Conservation (phyloP, 2,113 vertebrate genomes). For the Varanus komodoensis region DNA sequence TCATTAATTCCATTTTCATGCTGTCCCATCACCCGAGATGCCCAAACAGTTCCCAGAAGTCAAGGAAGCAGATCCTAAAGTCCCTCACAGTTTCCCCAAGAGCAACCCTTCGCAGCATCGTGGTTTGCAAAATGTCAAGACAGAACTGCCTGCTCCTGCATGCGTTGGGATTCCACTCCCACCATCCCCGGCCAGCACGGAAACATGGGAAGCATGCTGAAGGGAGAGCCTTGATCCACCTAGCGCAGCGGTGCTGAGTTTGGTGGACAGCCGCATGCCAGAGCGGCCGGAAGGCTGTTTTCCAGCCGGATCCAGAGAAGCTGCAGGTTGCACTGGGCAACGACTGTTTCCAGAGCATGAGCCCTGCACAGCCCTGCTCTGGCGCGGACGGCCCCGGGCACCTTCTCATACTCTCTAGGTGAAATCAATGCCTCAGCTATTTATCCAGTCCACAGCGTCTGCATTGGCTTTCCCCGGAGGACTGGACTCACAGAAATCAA, state of each 20-base stretch:
- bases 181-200: too few species aligned
- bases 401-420: not conserved
- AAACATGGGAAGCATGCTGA: too few species aligned
- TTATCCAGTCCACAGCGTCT: not conserved
- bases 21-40: too few species aligned
- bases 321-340: not conserved
- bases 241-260: too few species aligned
- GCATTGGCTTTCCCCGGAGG: not conserved
- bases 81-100: not conserved
- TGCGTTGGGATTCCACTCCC: too few species aligned
- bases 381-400: rapidly evolving
- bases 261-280: too few species aligned
- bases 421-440: not conserved
- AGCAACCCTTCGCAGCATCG: not conserved
- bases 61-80: not conserved
- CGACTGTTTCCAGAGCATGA: too few species aligned
- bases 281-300: too few species aligned
- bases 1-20: too few species aligned
- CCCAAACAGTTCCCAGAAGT: too few species aligned
- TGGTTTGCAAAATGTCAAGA: not conserved
- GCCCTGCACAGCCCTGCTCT: too few species aligned
- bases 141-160: not conserved
- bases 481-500: not conserved
- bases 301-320: not conserved
- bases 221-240: too few species aligned